These are phyloP conservation scores for Drosophila rubida DNA, from an alignment of 2,888 invertebrate species.

Conservation along the genomic window DNA sequence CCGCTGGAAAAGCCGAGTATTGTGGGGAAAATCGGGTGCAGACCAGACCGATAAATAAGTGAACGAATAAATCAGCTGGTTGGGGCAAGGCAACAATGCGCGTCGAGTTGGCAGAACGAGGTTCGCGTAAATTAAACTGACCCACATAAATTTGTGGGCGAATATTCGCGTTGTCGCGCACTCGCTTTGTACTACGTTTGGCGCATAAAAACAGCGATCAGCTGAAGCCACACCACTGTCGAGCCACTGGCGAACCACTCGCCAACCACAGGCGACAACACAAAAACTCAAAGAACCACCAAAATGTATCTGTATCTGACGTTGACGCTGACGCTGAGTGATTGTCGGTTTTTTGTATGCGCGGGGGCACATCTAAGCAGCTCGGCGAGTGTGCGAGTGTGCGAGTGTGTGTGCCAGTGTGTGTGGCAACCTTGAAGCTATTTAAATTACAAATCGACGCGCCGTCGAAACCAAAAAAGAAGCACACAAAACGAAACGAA, in stretches of 20 bases:
- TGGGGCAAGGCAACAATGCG: slow-evolving; percentile 48
- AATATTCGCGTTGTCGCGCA: slow-evolving; percentile 38
- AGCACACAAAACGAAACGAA: slow-evolving; percentile 4
- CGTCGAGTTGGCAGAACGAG: slow-evolving; percentile 33
- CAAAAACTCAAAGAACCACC: slow-evolving; percentile 21
- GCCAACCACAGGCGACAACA: slow-evolving; percentile 5
- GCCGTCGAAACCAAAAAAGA: slow-evolving; percentile 29
- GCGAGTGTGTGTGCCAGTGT: slow-evolving; percentile 15
- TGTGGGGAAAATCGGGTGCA: slow-evolving; percentile 40
- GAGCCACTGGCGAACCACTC: background rate
- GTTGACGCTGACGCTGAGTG: slow-evolving; percentile 60
- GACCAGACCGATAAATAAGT: slow-evolving; percentile 18
- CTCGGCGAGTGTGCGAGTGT: slow-evolving; percentile 11
- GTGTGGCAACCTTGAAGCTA: slow-evolving; percentile 77
- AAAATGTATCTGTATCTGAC: slow-evolving; percentile 55
- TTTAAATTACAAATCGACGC: slow-evolving; percentile 77
- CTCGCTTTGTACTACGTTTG: slow-evolving; percentile 64
- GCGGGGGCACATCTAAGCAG: slow-evolving; percentile 50
- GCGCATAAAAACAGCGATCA: slow-evolving; percentile 65
- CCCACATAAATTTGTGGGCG: slow-evolving; percentile 73
- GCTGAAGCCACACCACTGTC: background rate
- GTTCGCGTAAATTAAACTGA: slow-evolving; percentile 77
- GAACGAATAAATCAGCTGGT: slow-evolving; percentile 61
- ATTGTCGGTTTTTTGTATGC: slow-evolving; percentile 68
- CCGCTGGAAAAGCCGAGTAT: slow-evolving; percentile 36